Evolutionary conservation across 2,797 vertebrate genomes (phyloP), one percentile per base, ranked within the genome.

Genomic region (Anguilla obscura): DNA sequence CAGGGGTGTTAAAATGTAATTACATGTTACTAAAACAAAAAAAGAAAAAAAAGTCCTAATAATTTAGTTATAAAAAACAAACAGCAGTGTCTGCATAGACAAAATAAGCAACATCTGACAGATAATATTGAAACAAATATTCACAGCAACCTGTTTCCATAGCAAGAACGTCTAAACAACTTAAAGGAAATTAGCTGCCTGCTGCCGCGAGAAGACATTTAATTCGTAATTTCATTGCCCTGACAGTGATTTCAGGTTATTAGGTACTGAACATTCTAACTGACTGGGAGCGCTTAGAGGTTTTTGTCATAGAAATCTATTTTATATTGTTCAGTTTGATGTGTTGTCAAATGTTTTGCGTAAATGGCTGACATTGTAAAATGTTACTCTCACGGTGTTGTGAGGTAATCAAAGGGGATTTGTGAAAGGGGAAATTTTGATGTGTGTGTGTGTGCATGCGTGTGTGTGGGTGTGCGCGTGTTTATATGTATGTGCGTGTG

Each of bases 41-140:
- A 76, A 69, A 27, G 6, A 69, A 27, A 69, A 66, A 12, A 76
- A 30, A 71, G 27, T 10, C 30, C 10, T 36, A 0, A 8, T 40
- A 76, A 76, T 76, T 76, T 36, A 36, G 33, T 76, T 76, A 74
- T 30, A 16, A 74, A 74, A 74, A 74, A 74, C 14, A 74, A 74
- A 74, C 30, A 30, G 12, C 27, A 74, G 8, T 21, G 69, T 74
- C 69, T 74, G 30, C 74, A 45, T 4, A 21, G 33, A 12, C 18
- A 50, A 24, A 24, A 7, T 45, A 82, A 50, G 45, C 79, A 48
- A 82, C 79, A 8, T 24, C 40, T 24, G 79, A 50, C 45, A 50
- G 79, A 45, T 45, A 48, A 48, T 79, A 18, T 79, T 40, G 18
- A 79, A 79, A 36, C 16, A 6, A 79, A 50, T 82, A 50, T 82